Conservation (phyloP, 2,113 vertebrate genomes). For the Epinephelus lanceolatus region DNA sequence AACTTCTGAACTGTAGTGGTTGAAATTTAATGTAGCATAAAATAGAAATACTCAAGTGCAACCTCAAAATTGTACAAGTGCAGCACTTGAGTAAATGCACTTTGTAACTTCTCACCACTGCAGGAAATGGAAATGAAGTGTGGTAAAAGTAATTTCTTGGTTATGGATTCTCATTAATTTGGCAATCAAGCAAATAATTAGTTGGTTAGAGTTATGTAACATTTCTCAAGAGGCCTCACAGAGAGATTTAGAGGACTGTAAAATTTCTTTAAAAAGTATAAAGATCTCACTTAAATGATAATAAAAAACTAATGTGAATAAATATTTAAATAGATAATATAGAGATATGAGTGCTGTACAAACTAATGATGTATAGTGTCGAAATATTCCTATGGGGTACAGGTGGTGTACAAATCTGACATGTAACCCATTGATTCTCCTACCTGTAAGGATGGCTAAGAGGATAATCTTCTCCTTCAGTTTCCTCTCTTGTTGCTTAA, state of each 20-base stretch:
- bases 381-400: background rate
- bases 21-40: background rate
- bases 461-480: slow-evolving; percentile 70
- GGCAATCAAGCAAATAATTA: slow-evolving; percentile 17
- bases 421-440: slow-evolving; percentile 8
- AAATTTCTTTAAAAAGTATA: background rate
- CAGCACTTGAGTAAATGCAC: background rate
- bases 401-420: background rate
- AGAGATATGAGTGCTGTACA: background rate
- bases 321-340: background rate
- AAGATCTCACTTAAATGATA: background rate
- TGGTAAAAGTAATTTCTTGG: background rate
- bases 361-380: background rate
- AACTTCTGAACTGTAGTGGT: background rate
- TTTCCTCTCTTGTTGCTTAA: slow-evolving; percentile 52
- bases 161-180: slow-evolving; percentile 1
- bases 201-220: background rate
- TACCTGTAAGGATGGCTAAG: slow-evolving; percentile 81
- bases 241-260: background rate
- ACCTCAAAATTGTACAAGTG: background rate
- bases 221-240: background rate
- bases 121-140: background rate
- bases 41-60: background rate
- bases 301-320: background rate
- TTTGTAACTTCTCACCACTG: background rate